Conservation (phyloP, 2,113 vertebrate genomes). For the Aldabrachelys gigantea region DNA sequence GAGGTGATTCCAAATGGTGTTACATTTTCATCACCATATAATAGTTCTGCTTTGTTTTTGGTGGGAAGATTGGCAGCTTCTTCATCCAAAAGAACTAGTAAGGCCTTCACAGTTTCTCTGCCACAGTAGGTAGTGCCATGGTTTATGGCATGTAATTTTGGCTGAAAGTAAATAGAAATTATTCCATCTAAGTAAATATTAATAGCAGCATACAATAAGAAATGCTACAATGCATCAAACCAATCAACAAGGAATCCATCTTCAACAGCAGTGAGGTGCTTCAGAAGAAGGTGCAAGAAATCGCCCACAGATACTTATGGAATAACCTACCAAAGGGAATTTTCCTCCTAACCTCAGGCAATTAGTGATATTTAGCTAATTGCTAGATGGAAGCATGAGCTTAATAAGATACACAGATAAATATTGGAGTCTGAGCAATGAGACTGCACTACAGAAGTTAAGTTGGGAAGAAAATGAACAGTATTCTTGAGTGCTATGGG, state of each 20-base stretch:
- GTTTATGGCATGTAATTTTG: constrained; percentile 89
- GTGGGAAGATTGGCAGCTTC: constrained; percentile 82
- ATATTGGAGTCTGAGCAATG: background rate
- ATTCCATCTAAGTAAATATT: background rate
- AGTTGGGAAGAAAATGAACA: background rate
- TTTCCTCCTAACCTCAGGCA: background rate
- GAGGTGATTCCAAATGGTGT: constrained; percentile 68
- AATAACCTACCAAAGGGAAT: background rate
- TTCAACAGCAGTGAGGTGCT: background rate
- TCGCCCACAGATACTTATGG: background rate
- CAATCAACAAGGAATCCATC: background rate
- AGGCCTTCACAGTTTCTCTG: constrained; percentile 88
- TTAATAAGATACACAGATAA: background rate
- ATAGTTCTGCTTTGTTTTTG: constrained; percentile 88
- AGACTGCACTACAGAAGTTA: background rate
- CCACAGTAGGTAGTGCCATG: constrained; percentile 90
- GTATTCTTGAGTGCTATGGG: background rate
- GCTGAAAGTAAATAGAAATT: constrained; percentile 79
- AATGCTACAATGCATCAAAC: background rate
- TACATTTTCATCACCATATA: constrained; percentile 80
- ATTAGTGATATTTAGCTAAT: background rate
- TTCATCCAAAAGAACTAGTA: constrained; percentile 89
- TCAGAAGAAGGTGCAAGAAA: background rate
- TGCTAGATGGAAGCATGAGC: background rate
- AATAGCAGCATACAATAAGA: background rate